Base-by-base conservation (phyloP, 64 coral and sea anemone species). In the Montipora cactus region DNA sequence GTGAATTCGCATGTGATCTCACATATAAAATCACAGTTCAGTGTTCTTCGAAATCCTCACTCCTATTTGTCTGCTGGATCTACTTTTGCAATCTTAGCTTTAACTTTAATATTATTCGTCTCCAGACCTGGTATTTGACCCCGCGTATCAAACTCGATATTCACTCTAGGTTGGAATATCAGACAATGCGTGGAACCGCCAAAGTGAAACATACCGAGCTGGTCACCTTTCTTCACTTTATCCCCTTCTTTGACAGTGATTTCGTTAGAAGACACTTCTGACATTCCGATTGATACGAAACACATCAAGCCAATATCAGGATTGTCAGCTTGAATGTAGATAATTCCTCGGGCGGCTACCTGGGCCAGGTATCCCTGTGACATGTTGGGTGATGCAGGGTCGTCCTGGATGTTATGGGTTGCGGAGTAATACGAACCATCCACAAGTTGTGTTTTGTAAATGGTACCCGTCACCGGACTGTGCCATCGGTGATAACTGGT, bases 401-500 rank as follows among this genome's bases (percentile, higher is more conserved):
- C 91, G 66, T 79, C 74, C 49, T 44, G 10, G 44, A 90, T 87
- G 87, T 90, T 74, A 2, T 76, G 44, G 75, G 95, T 93, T 81
- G 80, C 64, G 0, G 79, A 90, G 76, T 93, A 96, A 51, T 96
- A 96, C 23, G 95, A 93, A 81, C 95, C 95, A 90, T 96, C 91
- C 23, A 93, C 91, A 5, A 91, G 74, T 8, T 93, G 80, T 81
- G 91, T 93, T 49, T 93, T 80, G 91, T 78, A n/a, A 57, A 96
- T 90, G 25, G 8, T 80, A 19, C 95, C 95, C 0, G 91, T 81
- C 37, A 96, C 95, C 23, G 95, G 95, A 66, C 95, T 96, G 90
- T 96, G 95, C 95, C 95, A 96, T 83, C 95, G 91, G 71, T 96
- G 95, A 87, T 96, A 96, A 47, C 91, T 96, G 59, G 80, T 80